phyloP scores from a whole-genome alignment of 2,797 vertebrate species.

The Anolis apletophallus region DNA sequence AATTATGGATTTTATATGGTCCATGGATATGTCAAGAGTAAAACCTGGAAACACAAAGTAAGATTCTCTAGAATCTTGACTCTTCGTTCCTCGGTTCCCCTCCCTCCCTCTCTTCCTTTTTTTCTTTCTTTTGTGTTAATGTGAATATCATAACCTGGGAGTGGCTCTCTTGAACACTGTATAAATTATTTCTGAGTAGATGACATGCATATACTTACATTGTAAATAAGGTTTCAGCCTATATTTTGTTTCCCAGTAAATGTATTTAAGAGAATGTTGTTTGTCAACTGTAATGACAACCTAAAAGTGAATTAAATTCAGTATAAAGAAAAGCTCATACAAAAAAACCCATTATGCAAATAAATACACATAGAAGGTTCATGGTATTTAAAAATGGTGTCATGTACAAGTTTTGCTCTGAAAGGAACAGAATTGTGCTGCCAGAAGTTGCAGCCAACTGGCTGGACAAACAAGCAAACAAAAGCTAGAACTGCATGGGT shows the following conservation, averaged over 20 bases:
- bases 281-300: neutral
- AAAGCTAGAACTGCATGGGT: neutral
- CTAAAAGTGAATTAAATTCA: slow-evolving; percentile 1
- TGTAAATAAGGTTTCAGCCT: neutral
- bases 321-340: neutral
- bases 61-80: neutral
- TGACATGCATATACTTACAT: neutral
- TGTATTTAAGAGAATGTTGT: too few relatives aligned
- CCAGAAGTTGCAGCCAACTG: neutral
- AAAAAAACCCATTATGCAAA: neutral
- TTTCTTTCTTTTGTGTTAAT: too few relatives aligned
- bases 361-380: neutral
- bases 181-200: neutral
- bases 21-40: too few relatives aligned
- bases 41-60: too few relatives aligned
- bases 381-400: neutral
- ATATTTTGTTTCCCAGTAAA: too few relatives aligned
- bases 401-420: neutral
- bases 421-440: neutral
- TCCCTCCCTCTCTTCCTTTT: too few relatives aligned
- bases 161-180: too few relatives aligned
- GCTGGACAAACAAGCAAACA: too few relatives aligned
- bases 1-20: too few relatives aligned
- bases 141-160: too few relatives aligned
- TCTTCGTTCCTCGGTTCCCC: too few relatives aligned